These are phyloP conservation scores for Tokudaia muenninki DNA, from an alignment of 2,797 vertebrate species.

Conservation along the genomic window DNA sequence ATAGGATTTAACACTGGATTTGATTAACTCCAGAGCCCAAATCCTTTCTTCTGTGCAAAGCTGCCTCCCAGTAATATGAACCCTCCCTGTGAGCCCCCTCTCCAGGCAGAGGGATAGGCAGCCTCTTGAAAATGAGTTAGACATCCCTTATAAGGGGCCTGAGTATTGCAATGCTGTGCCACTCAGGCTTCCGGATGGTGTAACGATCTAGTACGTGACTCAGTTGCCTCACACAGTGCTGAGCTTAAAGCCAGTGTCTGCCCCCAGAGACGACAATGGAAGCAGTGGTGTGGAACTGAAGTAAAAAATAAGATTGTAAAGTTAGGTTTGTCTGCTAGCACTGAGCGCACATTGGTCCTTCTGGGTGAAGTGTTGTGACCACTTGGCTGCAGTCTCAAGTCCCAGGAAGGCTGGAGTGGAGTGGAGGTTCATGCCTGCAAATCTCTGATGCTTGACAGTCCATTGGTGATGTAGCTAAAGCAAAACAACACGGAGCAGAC, in stretches of 20 bases:
- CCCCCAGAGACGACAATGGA: background rate
- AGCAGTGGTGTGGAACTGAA: background rate
- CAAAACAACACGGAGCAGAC: background rate
- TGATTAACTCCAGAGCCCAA: background rate
- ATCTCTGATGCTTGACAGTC: background rate
- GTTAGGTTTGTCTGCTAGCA: background rate
- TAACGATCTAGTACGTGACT: accelerated
- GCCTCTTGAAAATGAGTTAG: background rate
- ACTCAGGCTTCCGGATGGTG: background rate
- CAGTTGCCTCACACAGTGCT: background rate
- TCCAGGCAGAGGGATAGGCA: background rate
- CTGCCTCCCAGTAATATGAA: background rate
- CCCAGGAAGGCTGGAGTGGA: background rate
- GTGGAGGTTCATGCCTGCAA: no score
- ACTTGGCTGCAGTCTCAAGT: background rate
- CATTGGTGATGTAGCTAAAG: background rate
- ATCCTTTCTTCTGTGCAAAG: background rate
- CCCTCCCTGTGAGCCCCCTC: background rate
- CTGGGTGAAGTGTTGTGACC: background rate
- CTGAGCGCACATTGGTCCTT: background rate
- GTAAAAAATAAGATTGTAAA: background rate
- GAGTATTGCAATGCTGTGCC: background rate
- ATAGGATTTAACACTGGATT: constrained; percentile 7
- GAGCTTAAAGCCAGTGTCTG: accelerated
- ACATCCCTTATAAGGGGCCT: background rate